These are phyloP conservation scores for Chloebia gouldiae DNA, from an alignment of 2,113 vertebrate species.

Conservation along the genomic window DNA sequence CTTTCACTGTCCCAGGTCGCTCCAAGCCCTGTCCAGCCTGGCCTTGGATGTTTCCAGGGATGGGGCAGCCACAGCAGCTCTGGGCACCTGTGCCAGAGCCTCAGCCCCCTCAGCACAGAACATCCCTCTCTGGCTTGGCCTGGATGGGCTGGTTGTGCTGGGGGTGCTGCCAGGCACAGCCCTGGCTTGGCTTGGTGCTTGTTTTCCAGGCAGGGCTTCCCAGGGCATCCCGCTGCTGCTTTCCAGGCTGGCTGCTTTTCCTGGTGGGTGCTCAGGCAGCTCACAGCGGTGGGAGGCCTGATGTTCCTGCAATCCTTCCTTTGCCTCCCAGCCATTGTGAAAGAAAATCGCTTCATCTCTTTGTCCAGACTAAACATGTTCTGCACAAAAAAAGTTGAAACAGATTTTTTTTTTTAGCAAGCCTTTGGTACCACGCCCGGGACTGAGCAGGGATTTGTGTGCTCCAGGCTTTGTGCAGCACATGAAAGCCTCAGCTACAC, in stretches of 20 bases:
- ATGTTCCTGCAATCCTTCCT: not conserved
- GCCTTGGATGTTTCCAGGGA: not conserved
- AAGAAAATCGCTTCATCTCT: not conserved
- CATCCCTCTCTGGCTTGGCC: rapidly evolving
- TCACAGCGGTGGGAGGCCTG: not conserved
- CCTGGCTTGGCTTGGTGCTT: not conserved
- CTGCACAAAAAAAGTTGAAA: not conserved
- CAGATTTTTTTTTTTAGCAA: not conserved
- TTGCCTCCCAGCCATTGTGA: not conserved
- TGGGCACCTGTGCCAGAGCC: not conserved
- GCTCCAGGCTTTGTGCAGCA: not conserved
- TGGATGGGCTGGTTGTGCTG: rapidly evolving
- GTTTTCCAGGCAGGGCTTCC: not conserved
- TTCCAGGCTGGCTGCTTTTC: not conserved
- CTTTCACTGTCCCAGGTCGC: not conserved
- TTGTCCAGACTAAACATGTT: not conserved
- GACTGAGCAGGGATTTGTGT: not conserved
- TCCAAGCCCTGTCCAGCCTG: not conserved
- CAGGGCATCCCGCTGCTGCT: not conserved
- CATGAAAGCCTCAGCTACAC: not conserved
- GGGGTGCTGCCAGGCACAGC: rapidly evolving
- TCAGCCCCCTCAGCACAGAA: not conserved
- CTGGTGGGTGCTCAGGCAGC: not conserved
- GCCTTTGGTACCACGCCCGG: not conserved
- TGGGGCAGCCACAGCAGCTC: not conserved